A percentile compares a stretch with the other conserved stretches of the same genome.
phyloP scores from a whole-genome alignment of 2,797 vertebrate species.

The Sebastes taczanowskii region DNA sequence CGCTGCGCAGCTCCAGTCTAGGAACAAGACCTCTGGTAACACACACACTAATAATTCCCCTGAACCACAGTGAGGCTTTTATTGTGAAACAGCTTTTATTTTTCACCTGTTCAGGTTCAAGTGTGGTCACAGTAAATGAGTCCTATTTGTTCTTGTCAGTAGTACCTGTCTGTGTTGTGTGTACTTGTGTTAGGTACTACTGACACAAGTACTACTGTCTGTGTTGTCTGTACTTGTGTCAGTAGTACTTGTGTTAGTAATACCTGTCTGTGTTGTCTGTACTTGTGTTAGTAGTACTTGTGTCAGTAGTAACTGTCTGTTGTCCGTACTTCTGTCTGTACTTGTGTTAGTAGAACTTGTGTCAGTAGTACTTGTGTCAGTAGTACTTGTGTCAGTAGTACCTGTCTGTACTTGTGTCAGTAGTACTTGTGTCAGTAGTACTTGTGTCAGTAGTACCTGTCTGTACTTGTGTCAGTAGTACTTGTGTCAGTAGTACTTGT shows the following conservation, averaged over 20 bases:
- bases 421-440: background rate
- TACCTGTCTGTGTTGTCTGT: background rate
- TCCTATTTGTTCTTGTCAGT: no score
- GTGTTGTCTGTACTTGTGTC: no score
- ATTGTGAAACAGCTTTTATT: background rate
- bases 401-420: no score
- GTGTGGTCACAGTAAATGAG: no score
- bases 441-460: background rate
- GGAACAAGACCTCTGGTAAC: constrained; percentile 91
- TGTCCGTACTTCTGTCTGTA: no score
- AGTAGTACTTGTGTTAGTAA: background rate
- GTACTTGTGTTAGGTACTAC: no score
- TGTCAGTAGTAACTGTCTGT: background rate
- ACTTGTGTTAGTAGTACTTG: background rate
- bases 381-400: no score
- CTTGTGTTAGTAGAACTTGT: no score
- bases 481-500: background rate
- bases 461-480: no score
- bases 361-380: background rate
- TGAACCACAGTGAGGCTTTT: background rate
- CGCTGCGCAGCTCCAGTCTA: constrained; percentile 89
- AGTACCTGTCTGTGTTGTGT: background rate
- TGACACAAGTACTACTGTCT: no score
- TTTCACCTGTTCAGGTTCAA: no score
- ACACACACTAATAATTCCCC: background rate